phyloP scores from a whole-genome alignment of 1,140 invertebrate species.

The Armadillidium nasatum region DNA sequence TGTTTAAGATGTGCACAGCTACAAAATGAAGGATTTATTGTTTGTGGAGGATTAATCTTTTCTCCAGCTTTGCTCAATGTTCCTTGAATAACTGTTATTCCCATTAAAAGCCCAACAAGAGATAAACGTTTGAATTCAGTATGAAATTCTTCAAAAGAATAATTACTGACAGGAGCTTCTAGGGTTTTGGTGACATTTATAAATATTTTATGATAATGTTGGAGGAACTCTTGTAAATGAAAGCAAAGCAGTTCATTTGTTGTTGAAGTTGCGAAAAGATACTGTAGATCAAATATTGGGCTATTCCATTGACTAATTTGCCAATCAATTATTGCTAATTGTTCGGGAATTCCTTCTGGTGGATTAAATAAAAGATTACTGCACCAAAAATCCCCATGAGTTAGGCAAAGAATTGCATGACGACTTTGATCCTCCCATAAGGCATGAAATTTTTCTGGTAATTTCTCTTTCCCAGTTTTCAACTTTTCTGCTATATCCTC shows the following conservation, averaged over 20 bases:
- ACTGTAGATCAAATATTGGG: slow-evolving; percentile 40
- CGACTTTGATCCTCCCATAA: slow-evolving; percentile 35
- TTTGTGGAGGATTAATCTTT: slow-evolving; percentile 30
- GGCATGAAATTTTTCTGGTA: slow-evolving; percentile 37
- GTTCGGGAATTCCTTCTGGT: neutral
- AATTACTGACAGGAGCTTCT: slow-evolving; percentile 36
- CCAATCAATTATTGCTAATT: slow-evolving; percentile 32
- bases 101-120: slow-evolving; percentile 41
- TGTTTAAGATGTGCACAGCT: slow-evolving; percentile 23
- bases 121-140: slow-evolving; percentile 40
- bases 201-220: slow-evolving; percentile 40
- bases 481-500: slow-evolving; percentile 41
- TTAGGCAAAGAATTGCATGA: slow-evolving; percentile 39
- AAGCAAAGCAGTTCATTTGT: slow-evolving; percentile 31
- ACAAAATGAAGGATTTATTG: slow-evolving; percentile 16
- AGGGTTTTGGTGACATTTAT: slow-evolving; percentile 33
- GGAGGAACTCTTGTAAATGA: slow-evolving; percentile 37
- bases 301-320: slow-evolving; percentile 41
- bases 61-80: slow-evolving; percentile 43
- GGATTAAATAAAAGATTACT: slow-evolving; percentile 36
- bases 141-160: slow-evolving; percentile 40
- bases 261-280: slow-evolving; percentile 38
- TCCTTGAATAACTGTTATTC: slow-evolving; percentile 39
- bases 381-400: slow-evolving; percentile 43
- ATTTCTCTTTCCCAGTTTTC: slow-evolving; percentile 31